These are phyloP conservation scores for Amphipyra berbera DNA, from an alignment of 2,888 invertebrate species.

Conservation along the genomic window DNA sequence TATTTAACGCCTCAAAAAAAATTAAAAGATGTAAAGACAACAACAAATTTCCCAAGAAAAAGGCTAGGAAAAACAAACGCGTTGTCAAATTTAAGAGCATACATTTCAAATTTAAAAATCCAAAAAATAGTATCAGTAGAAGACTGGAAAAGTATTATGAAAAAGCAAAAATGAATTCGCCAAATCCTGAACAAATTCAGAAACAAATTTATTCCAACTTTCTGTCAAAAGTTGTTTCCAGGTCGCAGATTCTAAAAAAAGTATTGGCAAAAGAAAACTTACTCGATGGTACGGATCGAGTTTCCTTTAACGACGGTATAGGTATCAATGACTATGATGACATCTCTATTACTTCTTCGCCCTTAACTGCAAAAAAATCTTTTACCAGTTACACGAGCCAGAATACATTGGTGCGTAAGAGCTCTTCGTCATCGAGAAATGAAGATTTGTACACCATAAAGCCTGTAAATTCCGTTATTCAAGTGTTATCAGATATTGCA, in stretches of 20 bases:
- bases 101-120: conserved; percentile 67
- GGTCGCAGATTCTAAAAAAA: conserved; percentile 67
- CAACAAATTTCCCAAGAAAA: conserved; percentile 47
- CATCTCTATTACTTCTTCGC: conserved; percentile 53
- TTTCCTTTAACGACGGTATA: conserved; percentile 29
- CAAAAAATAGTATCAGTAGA: conserved; percentile 46
- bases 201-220: conserved; percentile 58
- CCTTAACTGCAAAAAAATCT: conserved; percentile 56
- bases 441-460: conserved; percentile 46
- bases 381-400: conserved; percentile 66
- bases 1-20: conserved; percentile 59
- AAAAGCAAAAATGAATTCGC: conserved; percentile 55
- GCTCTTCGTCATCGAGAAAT: conserved; percentile 51
- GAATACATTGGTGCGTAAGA: conserved; percentile 66
- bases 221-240: conserved; percentile 64
- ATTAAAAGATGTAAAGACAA: conserved; percentile 41
- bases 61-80: conserved; percentile 57
- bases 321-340: conserved; percentile 48
- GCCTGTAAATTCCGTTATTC: conserved; percentile 50
- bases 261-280: conserved; percentile 70
- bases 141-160: conserved; percentile 61
- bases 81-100: conserved; percentile 59
- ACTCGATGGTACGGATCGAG: conserved; percentile 52
- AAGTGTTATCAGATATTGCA: conserved; percentile 40
- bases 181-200: conserved; percentile 53